A percentile compares a stretch with the other conserved stretches of the same genome.
These are phyloP conservation scores for Nesospiza acunhae DNA, from an alignment of 2,113 vertebrate species.

Conservation along the genomic window DNA sequence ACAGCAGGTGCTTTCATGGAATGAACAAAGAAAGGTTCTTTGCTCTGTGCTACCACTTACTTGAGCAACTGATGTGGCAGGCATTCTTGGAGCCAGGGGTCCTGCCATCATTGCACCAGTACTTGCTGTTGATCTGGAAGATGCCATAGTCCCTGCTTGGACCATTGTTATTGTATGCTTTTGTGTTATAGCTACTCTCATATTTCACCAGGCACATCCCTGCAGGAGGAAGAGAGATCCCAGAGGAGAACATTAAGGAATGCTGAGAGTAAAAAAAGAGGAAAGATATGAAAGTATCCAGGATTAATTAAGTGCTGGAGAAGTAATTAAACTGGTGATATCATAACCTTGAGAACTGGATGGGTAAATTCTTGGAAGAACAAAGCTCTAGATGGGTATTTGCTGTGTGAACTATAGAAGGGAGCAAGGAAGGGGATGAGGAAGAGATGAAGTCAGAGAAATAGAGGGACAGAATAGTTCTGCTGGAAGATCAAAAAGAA, in stretches of 20 bases:
- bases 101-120: not conserved
- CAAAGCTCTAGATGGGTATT: not conserved
- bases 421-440: not conserved
- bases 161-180: not conserved
- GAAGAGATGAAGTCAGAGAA: not conserved
- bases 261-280: not conserved
- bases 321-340: not conserved
- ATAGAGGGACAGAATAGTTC: not conserved
- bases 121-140: conserved; percentile 36
- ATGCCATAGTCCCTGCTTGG: not conserved
- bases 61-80: not conserved
- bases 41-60: not conserved
- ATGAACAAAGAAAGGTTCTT: not conserved
- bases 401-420: not conserved
- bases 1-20: not conserved
- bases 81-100: not conserved
- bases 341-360: not conserved
- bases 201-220: not conserved
- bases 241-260: not conserved
- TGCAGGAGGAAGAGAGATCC: not conserved
- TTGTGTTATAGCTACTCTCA: not conserved
- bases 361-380: not conserved
- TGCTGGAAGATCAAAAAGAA: not conserved
- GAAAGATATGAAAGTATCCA: not conserved
- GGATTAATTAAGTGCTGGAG: not conserved